phyloP scores from a whole-genome alignment of 2,888 invertebrate genomes.

The Thymelicus lineola region DNA sequence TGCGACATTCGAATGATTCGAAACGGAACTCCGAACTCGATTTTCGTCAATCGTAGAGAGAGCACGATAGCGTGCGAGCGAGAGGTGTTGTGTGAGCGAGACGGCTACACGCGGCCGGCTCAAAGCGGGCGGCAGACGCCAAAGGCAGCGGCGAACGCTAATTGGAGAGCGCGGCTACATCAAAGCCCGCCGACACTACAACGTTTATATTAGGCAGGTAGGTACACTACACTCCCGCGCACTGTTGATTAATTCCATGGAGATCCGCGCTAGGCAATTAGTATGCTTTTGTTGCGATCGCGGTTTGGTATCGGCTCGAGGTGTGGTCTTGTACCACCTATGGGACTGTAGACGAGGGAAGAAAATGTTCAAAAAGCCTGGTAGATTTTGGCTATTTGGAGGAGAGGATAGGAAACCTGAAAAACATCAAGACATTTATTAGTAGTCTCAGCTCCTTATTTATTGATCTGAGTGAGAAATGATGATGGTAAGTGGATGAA shows the following conservation, averaged over 20 bases:
- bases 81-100: conserved; percentile 50
- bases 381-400: no score
- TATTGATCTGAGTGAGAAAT: no score
- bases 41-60: conserved; percentile 24
- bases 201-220: conserved; percentile 82
- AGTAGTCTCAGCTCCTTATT: no score
- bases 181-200: conserved; percentile 75
- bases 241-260: conserved; percentile 77
- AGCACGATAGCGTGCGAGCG: conserved; percentile 37
- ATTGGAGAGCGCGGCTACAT: conserved; percentile 80
- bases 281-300: conserved; percentile 66
- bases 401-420: no score
- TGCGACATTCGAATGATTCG: conserved; percentile 7
- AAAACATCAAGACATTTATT: no score
- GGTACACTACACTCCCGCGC: conserved; percentile 52
- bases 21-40: conserved; percentile 7
- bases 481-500: no score
- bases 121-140: conserved; percentile 77
- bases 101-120: conserved; percentile 56
- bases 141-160: conserved; percentile 83
- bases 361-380: neutral
- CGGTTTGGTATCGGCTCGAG: neutral
- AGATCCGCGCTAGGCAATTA: conserved; percentile 78
- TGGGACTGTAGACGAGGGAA: no score
- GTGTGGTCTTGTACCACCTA: conserved; percentile 1